A percentile compares a stretch with the other conserved stretches of the same genome.
Conservation (phyloP, 2,113 vertebrate species). For the Alethe diademata region DNA sequence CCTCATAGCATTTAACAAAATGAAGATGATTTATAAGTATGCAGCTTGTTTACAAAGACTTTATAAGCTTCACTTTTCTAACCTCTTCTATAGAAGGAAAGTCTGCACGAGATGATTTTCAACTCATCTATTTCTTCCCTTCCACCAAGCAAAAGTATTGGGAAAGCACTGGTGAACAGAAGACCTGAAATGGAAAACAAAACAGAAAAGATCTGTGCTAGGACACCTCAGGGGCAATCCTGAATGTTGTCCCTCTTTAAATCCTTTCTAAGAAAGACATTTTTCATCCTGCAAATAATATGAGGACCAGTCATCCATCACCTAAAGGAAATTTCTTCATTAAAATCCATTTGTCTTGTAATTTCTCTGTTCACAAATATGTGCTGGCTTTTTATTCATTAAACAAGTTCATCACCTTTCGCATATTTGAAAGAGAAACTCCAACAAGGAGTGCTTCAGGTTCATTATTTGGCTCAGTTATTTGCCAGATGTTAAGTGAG, state of each 20-base stretch:
- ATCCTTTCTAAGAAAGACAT: not conserved
- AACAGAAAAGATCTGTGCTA: not conserved
- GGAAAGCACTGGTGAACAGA: not conserved
- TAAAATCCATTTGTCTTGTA: not conserved
- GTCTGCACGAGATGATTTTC: not conserved
- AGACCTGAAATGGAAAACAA: not conserved
- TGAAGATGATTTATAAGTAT: not conserved
- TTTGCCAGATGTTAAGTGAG: conserved; percentile 25
- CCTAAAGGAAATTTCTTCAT: conserved; percentile 24
- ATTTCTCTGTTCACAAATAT: not conserved
- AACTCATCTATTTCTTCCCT: not conserved
- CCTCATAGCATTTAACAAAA: not conserved
- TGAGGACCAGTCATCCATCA: not conserved
- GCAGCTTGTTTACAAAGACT: not conserved
- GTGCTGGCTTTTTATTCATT: not conserved
- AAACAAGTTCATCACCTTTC: not conserved
- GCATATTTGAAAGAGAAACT: conserved; percentile 21
- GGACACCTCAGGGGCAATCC: not conserved
- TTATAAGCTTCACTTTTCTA: not conserved
- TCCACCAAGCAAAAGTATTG: not conserved
- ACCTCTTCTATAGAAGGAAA: not conserved
- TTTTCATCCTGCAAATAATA: not conserved
- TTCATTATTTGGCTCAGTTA: conserved; percentile 25
- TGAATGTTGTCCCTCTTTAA: not conserved
- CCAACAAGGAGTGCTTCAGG: not conserved